A percentile compares a stretch with the other conserved stretches of the same genome.
Conservation (phyloP, 37 sponge, comb jelly and placozoan species). For the Chondrilla cf. caribensis region DNA sequence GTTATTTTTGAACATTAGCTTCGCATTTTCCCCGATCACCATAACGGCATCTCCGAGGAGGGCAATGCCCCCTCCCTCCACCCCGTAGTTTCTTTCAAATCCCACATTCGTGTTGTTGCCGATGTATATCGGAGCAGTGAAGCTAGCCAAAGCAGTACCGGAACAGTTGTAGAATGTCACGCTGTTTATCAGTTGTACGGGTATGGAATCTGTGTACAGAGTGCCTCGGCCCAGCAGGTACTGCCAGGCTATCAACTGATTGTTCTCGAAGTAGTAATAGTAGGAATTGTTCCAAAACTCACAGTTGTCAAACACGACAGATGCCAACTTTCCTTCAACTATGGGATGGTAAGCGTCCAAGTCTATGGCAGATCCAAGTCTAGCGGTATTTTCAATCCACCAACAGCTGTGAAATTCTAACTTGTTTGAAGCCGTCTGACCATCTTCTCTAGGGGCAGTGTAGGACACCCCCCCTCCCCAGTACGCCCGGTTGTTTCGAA, state of each 20-base stretch:
- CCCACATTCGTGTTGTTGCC: background rate
- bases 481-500: conserved; percentile 46
- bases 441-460: conserved; percentile 16
- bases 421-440: conserved; percentile 14
- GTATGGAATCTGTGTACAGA: conserved; percentile 46
- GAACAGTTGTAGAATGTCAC: conserved; percentile 16
- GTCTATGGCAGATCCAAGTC: conserved; percentile 56
- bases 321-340: background rate
- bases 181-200: conserved; percentile 12
- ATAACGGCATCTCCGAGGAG: conserved; percentile 55
- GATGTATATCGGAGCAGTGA: conserved; percentile 22
- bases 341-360: conserved; percentile 27
- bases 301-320: conserved; percentile 41
- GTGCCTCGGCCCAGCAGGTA: conserved; percentile 40
- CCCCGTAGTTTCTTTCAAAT: conserved; percentile 42
- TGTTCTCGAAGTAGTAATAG: background rate
- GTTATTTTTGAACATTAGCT: conserved; percentile 37
- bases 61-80: conserved; percentile 58
- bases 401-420: conserved; percentile 20
- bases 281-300: conserved; percentile 26
- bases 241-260: background rate
- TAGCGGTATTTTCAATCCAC: conserved; percentile 37
- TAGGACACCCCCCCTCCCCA: conserved; percentile 55
- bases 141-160: conserved; percentile 44
- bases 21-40: background rate